phyloP scores from a whole-genome alignment of 2,888 invertebrate genomes.

The Operophtera brumata region DNA sequence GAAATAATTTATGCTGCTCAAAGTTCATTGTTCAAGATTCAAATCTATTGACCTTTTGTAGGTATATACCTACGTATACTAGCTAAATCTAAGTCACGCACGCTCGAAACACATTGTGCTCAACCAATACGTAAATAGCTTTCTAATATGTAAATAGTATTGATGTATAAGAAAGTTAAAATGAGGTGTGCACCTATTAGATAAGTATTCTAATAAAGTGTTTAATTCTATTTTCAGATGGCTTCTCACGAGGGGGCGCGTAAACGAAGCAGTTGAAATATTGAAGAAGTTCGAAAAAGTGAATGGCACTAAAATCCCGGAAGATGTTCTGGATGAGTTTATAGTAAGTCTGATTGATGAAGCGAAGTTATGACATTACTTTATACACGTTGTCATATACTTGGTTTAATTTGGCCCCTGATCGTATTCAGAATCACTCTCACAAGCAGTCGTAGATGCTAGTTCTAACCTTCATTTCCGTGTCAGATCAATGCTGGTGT shows the following conservation, averaged over 20 bases:
- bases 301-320: slow-evolving; percentile 68
- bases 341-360: slow-evolving; percentile 66
- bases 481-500: too few species aligned
- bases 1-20: not conserved
- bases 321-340: slow-evolving; percentile 72
- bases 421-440: too few species aligned
- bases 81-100: not conserved
- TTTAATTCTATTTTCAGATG: slow-evolving; percentile 48
- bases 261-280: slow-evolving; percentile 65
- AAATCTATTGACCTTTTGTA: slow-evolving; percentile 7
- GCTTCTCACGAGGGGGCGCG: slow-evolving; percentile 64
- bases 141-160: too few species aligned
- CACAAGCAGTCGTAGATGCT: too few species aligned
- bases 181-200: too few species aligned
- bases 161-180: too few species aligned
- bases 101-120: not conserved
- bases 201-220: not conserved
- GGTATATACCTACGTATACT: too few species aligned
- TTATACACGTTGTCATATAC: too few species aligned
- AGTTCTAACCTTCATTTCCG: too few species aligned
- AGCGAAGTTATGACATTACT: too few species aligned
- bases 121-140: too few species aligned
- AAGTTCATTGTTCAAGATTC: slow-evolving; percentile 3
- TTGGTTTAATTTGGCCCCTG: too few species aligned
- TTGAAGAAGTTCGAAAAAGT: slow-evolving; percentile 66